Evolutionary conservation across 2,113 vertebrate genomes (phyloP).

Genomic region (Mesocricetus auratus): DNA sequence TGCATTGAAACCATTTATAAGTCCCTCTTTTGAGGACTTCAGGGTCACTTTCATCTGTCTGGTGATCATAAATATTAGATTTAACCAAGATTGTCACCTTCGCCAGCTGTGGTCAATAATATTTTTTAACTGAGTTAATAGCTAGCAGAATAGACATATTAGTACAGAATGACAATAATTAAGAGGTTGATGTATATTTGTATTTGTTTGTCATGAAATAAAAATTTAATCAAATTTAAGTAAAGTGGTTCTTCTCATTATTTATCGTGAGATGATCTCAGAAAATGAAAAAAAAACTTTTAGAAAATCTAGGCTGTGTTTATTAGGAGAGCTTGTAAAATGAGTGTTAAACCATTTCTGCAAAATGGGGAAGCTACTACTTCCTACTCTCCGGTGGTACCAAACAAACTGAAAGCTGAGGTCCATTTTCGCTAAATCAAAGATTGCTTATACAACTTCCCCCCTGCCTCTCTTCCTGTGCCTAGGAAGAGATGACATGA

Average conservation of each 20-base stretch:
- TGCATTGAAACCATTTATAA: slow-evolving; percentile 18
- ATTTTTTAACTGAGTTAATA: not conserved
- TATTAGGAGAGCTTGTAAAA: not conserved
- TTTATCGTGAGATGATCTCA: not conserved
- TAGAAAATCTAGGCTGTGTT: not conserved
- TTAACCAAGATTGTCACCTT: slow-evolving; percentile 24
- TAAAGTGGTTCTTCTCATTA: slow-evolving; percentile 43
- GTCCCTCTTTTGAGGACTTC: not conserved
- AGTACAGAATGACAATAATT: slow-evolving; percentile 26
- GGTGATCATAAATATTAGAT: not conserved
- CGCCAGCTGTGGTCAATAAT: not conserved
- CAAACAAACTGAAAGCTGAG: not conserved
- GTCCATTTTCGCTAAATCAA: not conserved
- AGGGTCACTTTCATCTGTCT: not conserved
- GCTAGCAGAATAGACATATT: not conserved
- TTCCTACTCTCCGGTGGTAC: not conserved
- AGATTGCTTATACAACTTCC: not conserved
- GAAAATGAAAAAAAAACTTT: not conserved
- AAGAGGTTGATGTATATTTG: not conserved
- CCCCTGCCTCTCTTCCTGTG: not conserved
- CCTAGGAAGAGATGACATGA: not conserved
- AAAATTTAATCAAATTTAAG: slow-evolving; percentile 36
- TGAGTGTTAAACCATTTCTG: not conserved
- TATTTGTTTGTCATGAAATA: slow-evolving; percentile 46
- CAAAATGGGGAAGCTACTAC: not conserved